Evolutionary conservation across 2,888 invertebrate species (phyloP).

Genomic region (Blastobasis lacticolella): DNA sequence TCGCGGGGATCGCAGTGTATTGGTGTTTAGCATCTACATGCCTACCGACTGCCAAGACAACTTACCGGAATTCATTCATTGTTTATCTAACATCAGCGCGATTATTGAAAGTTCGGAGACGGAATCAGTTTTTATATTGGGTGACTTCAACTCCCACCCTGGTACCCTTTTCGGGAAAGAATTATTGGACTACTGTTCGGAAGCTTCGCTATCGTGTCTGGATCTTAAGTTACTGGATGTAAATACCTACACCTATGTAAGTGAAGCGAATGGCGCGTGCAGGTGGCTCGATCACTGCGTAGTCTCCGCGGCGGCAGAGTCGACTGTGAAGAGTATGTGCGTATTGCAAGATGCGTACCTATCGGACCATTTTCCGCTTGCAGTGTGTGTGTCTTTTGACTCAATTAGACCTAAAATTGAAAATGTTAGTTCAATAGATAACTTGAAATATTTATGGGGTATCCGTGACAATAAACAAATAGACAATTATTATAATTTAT

Average conservation of each 20-base stretch:
- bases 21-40: not conserved
- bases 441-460: not conserved
- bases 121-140: not conserved
- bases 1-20: not conserved
- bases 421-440: not conserved
- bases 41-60: not conserved
- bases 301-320: not conserved
- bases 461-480: not conserved
- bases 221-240: not conserved
- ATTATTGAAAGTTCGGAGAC: not conserved
- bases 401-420: not conserved
- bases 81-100: not conserved
- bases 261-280: not conserved
- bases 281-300: not conserved
- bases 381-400: not conserved
- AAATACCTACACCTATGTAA: not conserved
- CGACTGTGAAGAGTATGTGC: not conserved
- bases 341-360: not conserved
- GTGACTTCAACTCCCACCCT: slow-evolving; percentile 1
- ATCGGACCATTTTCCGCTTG: slow-evolving; percentile 1
- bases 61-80: not conserved
- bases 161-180: slow-evolving; percentile 1
- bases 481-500: not conserved
- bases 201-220: not conserved
- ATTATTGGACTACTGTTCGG: not conserved